phyloP scores from a whole-genome alignment of 2,888 invertebrate species.

The Caenorhabditis wallacei region DNA sequence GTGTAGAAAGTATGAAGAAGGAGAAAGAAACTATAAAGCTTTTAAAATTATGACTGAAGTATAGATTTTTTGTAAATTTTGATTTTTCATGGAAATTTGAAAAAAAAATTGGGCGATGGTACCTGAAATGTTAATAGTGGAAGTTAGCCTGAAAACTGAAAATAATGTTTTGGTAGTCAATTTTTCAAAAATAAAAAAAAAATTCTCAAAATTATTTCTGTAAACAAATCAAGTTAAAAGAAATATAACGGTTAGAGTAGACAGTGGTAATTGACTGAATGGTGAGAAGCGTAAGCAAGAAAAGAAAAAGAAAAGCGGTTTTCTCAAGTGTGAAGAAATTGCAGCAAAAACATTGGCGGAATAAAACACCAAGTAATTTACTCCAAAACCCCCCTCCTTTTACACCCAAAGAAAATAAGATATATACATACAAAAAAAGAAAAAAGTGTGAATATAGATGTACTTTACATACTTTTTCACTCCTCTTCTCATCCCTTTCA shows the following conservation, averaged over 20 bases:
- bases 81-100: neutral
- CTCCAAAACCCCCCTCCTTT: constrained; percentile 11
- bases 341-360: constrained; percentile 56
- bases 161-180: too few species aligned
- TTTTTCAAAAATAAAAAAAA: too few species aligned
- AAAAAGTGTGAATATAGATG: constrained; percentile 57
- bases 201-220: too few species aligned
- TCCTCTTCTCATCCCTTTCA: constrained; percentile 33
- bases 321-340: constrained; percentile 58
- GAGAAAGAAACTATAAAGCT: neutral
- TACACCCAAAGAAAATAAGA: constrained; percentile 7
- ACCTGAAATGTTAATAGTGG: too few species aligned
- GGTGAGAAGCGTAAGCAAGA: constrained; percentile 34
- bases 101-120: too few species aligned
- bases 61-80: neutral
- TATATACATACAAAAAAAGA: constrained; percentile 20
- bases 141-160: too few species aligned
- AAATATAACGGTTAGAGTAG: too few species aligned
- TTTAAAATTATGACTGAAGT: neutral
- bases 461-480: constrained; percentile 58
- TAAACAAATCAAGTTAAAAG: too few species aligned
- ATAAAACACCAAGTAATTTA: constrained; percentile 50
- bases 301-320: constrained; percentile 56
- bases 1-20: constrained; percentile 2
- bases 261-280: constrained; percentile 52